Evolutionary conservation across 2,797 vertebrate genomes (phyloP), one percentile per base, ranked within the genome.

Genomic region (Microchirus variegatus): DNA sequence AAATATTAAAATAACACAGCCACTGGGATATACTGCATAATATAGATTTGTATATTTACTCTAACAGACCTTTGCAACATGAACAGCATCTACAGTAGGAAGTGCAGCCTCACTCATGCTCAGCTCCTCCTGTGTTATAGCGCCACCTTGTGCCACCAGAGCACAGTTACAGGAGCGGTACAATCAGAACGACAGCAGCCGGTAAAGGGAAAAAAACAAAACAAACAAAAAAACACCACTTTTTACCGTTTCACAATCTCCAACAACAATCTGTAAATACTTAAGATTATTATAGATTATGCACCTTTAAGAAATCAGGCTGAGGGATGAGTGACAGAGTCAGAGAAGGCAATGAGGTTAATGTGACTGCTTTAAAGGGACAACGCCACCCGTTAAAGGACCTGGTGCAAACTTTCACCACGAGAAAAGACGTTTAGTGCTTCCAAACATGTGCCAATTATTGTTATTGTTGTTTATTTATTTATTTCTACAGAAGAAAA

Each of bases 1-100:
- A 80, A 70, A 86, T 90, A 89, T 87, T 89, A 90, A 89, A 91
- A 86, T 86, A 84, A 80, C 85, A 90, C 87, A 82, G 90, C 86
- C 87, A 92, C 86, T 85, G 77, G 61, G 70, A 88, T 85, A 85
- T 79, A 92, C 70, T 84, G 87, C 78, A 85, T 89, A 69, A 83
- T 88, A 80, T 78, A 65, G 66, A 58, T 70, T 73, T 70, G 73
- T 59, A 79, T 63, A 80, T 82, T 71, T 73, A 82, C 82, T 87
- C 67, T 85, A 84, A 84, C 58, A 89, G 79, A 86, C 76, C 82
- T 86, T 77, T 75, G 77, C 65, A 45, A 87, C 78, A 87, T 77
- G 58, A 61, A 82, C 67, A 89, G 82, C 80, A 83, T 84, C 79
- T 86, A 83, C 67, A 77, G 63, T n/a, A 77, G 73, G 72, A 72